Conservation (phyloP, 1,140 invertebrate genomes). For the Pararge aegeria region DNA sequence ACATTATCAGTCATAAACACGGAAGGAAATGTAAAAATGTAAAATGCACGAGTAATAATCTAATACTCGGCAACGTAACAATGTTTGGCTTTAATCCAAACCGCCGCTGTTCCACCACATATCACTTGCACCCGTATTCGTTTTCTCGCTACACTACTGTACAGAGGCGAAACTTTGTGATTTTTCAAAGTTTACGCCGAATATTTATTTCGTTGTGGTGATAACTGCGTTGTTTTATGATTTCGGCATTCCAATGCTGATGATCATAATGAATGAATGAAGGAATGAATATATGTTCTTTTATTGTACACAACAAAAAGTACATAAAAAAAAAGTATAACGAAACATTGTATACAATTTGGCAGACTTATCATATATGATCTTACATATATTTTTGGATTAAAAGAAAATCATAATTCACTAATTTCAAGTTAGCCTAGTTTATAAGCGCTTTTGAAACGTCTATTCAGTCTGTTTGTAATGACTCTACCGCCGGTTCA, state of each 20-base stretch:
- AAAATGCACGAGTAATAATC: constrained; percentile 36
- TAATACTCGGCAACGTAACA: constrained; percentile 33
- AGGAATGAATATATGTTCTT: no score
- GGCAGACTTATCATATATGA: no score
- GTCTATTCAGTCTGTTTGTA: no score
- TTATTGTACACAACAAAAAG: no score
- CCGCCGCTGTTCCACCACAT: constrained; percentile 4
- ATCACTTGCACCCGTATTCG: constrained; percentile 3
- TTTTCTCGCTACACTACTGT: not conserved
- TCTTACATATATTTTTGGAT: no score
- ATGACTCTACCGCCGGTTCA: no score
- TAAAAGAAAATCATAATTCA: no score
- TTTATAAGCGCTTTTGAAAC: no score
- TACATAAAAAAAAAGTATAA: no score
- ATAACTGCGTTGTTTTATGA: not conserved
- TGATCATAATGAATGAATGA: no score
- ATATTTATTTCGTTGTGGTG: not conserved
- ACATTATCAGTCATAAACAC: constrained; percentile 3
- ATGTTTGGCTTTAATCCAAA: constrained; percentile 37
- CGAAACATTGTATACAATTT: no score
- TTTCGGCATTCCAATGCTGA: not conserved
- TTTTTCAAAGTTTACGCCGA: not conserved
- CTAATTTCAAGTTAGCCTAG: no score
- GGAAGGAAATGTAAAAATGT: constrained; percentile 26
- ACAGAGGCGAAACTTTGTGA: not conserved